Evolutionary conservation across 2,113 vertebrate genomes (phyloP), one percentile per base, ranked within the genome.

Genomic region (Macroglossus sobrinus): DNA sequence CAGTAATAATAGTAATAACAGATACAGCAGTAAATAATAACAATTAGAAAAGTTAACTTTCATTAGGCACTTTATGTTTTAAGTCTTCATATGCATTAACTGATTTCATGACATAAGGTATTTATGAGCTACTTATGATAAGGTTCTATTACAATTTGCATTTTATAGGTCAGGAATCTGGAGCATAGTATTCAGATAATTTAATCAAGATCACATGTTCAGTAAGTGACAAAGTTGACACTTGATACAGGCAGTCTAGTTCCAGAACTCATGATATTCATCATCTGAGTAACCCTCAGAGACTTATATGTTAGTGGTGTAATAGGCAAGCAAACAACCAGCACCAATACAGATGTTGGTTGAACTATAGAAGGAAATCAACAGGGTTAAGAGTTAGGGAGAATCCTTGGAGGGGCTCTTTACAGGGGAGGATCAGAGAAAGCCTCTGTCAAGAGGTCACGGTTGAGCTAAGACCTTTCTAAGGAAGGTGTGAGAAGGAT

Each of bases 151-250:
- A 87, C 15, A 33, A 66, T 69, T 82, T 78, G 33, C 21, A 21
- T 35, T 95, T 79, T 93, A 47, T 59, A 91, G 72, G 78, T 91
- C 64, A 93, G 81, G 78, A 93, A 91, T 82, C 59, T 71, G 72
- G 71, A 78, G 66, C 57, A 28, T 33, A 47, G 66, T 43, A 43
- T 78, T 55, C 53, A 53, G 55, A 43, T 71, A 63, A 72, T 2
- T 45, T 92, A 95, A 66, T 87, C 69, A 85, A 79, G 71, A 40
- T 94, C 57, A 35, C 10, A 1, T 45, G 57, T 43, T 69, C 4
- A 33, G 63, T n/a, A 61, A 68, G 35, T 64, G 91, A 89, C 55
- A 7, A 50, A 69, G 24, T 57, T 64, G 69, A 33, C 13, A 63
- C 84, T 3, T 3, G 93, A 61, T 47, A 61, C 28, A 22, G 35